A percentile compares a stretch with the other conserved stretches of the same genome.
Conservation (phyloP, 1,140 invertebrate genomes). For the Microplitis mediator region DNA sequence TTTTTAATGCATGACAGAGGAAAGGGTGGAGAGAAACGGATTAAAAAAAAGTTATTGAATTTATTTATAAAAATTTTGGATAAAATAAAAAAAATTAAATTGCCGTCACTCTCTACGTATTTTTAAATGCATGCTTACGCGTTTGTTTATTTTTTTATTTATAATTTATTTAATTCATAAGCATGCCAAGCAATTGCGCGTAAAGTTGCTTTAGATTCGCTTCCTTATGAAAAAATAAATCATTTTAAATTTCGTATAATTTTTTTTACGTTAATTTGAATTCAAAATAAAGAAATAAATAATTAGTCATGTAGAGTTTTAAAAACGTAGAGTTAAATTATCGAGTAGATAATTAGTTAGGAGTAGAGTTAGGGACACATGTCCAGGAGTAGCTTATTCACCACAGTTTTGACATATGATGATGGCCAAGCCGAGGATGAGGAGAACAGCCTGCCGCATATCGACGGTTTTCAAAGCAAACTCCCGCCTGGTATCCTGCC, state of each 20-base stretch:
- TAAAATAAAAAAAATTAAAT: not conserved
- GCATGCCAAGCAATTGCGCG: not conserved
- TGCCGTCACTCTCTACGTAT: too few relatives aligned
- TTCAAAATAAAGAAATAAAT: not conserved
- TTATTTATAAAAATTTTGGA: conserved; percentile 16
- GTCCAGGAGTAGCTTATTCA: conserved; percentile 76
- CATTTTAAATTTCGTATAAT: too few relatives aligned
- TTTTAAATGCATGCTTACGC: conserved; percentile 3
- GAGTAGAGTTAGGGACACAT: conserved; percentile 46
- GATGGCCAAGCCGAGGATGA: conserved; percentile 96
- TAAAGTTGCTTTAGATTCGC: too few relatives aligned
- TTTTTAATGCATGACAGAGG: conserved; percentile 20
- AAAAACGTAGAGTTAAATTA: conserved; percentile 10
- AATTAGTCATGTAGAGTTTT: not conserved
- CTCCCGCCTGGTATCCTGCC: conserved; percentile 90
- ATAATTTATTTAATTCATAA: too few relatives aligned
- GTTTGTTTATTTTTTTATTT: not conserved
- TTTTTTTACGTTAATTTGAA: too few relatives aligned
- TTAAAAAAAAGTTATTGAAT: not conserved
- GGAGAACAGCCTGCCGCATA: conserved; percentile 79
- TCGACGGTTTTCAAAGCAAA: conserved; percentile 81
- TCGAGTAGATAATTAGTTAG: not conserved
- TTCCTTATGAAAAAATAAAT: too few relatives aligned
- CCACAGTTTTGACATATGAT: conserved; percentile 99
- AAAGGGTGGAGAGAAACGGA: conserved; percentile 46